Evolutionary conservation across 2,888 invertebrate genomes (phyloP).

Genomic region (Siphonodentalium dalli): DNA sequence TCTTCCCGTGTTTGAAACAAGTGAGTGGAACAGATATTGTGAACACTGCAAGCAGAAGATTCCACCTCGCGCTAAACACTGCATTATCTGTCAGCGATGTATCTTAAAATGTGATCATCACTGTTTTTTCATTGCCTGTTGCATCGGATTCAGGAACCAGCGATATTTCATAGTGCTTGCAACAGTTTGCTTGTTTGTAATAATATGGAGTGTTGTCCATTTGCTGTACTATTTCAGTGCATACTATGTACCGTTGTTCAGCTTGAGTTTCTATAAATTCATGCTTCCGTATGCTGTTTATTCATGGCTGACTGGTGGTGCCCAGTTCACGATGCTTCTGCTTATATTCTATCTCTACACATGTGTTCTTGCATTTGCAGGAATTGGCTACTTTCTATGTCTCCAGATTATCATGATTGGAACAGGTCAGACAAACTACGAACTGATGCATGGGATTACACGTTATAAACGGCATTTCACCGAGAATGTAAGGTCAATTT

Average conservation of each 20-base stretch:
- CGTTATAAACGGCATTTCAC: constrained; percentile 33
- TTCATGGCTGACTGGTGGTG: constrained; percentile 34
- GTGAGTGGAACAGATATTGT: no score
- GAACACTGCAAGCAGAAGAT: constrained; percentile 38
- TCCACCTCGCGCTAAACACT: constrained; percentile 63
- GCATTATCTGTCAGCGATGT: constrained; percentile 63
- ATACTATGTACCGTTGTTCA: constrained; percentile 36
- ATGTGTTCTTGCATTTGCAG: constrained; percentile 32
- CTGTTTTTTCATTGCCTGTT: constrained; percentile 64
- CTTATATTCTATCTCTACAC: constrained; percentile 39
- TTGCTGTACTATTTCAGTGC: constrained; percentile 36
- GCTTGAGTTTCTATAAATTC: constrained; percentile 39
- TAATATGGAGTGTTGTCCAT: constrained; percentile 33
- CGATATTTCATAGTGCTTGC: constrained; percentile 65
- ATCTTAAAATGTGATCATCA: constrained; percentile 66
- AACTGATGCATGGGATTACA: constrained; percentile 44
- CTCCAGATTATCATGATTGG: constrained; percentile 44
- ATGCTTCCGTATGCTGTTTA: constrained; percentile 41
- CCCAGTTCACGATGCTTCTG: constrained; percentile 25
- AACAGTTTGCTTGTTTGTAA: constrained; percentile 46
- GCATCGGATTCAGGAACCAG: constrained; percentile 66
- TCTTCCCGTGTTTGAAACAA: no score
- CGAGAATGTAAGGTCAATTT: constrained; percentile 46
- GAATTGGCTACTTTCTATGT: constrained; percentile 40
- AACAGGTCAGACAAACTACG: constrained; percentile 53